Base-by-base conservation (phyloP, 2,113 vertebrate species). In the Macquaria ambigua region DNA sequence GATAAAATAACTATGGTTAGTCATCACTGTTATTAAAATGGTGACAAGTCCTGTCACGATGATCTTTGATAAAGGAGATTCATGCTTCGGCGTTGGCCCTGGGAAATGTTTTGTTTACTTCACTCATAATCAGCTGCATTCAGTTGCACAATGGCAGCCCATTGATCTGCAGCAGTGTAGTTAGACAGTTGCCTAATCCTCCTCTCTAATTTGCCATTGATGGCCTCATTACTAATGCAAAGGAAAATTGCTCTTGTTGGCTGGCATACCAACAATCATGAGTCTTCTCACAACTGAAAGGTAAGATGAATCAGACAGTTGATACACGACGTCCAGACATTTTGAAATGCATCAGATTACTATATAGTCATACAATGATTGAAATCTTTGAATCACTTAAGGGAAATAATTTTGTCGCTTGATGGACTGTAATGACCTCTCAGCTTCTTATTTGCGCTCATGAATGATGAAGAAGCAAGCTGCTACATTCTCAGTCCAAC, bases 201-300 rank as follows among this genome's bases (percentile, higher is more conserved):
- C 55, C 70, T 77, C 48, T 69, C 63, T 84, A 82, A 89, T 87
- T 87, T 90, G 31, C 21, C 69, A 77, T 31, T 82, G 79, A 87
- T 43, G 64, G 75, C 72, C 72, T 93, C 77, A 69, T 84, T 78
- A 86, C 41, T 55, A n/a, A 86, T 77, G 55, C 74, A 82, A 67
- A 64, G 23, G 39, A 56, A 81, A 83, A 79, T 41, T 77, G 72
- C 58, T 74, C 28, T 39, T 50, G 55, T 53, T 79, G 43, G 41
- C 34, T 77, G 11, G 75, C 46, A 52, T 58, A 41, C 25, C 48
- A 58, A 73, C 87, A 79, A 74, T 69, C 70, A 82, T 2, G 25
- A 63, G 23, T 11, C 21, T 56, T 61, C 23, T 46, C 25, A 76
- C 37, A 75, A 53, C 20, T 77, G 59, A 56, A 50, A 68, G 55